Evolutionary conservation across 2,797 vertebrate species (phyloP).

Genomic region (Corythornis leucogaster): DNA sequence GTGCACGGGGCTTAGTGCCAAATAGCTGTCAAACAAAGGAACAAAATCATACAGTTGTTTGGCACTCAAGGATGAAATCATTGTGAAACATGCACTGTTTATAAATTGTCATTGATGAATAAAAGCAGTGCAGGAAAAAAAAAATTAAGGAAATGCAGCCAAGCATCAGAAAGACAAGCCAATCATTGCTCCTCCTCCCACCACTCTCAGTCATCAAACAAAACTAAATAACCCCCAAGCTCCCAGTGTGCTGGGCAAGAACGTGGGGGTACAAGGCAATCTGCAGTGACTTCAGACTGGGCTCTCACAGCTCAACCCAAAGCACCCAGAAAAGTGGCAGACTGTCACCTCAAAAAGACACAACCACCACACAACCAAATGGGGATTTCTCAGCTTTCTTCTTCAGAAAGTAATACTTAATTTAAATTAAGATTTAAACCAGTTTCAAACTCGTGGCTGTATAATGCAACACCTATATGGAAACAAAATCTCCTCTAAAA

Average conservation of each 20-base stretch:
- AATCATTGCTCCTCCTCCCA: slow-evolving; percentile 7
- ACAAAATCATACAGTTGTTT: slow-evolving; percentile 65
- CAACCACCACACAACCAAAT: too few relatives aligned
- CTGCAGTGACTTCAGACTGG: not conserved
- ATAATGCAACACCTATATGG: not conserved
- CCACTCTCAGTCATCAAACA: not conserved
- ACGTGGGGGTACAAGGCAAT: fast-evolving
- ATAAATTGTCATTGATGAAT: slow-evolving; percentile 61
- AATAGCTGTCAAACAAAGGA: slow-evolving; percentile 65
- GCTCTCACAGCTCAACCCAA: not conserved
- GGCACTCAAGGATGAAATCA: slow-evolving; percentile 52
- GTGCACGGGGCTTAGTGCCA: slow-evolving; percentile 35
- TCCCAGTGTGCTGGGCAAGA: not conserved
- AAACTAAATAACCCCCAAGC: not conserved
- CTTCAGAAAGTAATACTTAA: not conserved
- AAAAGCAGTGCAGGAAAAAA: slow-evolving; percentile 65
- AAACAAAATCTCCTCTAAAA: not conserved
- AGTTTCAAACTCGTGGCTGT: not conserved
- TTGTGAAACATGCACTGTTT: slow-evolving; percentile 61
- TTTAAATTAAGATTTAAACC: too few relatives aligned
- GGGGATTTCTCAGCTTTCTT: not conserved
- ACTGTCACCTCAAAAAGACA: not conserved
- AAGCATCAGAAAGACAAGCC: slow-evolving; percentile 43
- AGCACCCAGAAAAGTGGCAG: not conserved
- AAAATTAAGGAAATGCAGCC: slow-evolving; percentile 51